Evolutionary conservation across 2,113 vertebrate genomes (phyloP), one percentile per base, ranked within the genome.

Genomic region (Rostratula benghalensis): DNA sequence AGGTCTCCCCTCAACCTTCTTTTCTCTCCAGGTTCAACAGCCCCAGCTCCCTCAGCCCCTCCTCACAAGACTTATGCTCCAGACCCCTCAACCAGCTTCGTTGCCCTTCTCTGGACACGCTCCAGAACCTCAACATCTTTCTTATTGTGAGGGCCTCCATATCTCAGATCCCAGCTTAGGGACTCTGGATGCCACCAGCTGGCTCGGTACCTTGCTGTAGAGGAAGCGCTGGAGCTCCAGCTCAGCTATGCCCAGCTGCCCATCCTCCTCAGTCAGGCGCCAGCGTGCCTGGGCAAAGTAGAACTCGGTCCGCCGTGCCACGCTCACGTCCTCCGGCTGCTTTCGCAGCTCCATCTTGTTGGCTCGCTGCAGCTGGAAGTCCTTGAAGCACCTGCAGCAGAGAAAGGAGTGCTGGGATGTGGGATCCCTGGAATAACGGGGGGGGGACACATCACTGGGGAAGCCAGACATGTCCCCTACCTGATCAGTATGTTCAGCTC

Each of bases 401-500:
- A 91, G 17, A 59, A 43, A 25, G 35, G 15, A 79, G 35, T 1
- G 6, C 16, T 28, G 75, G 30, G 61, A 63, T 9, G 23, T 6
- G 39, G 60, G 30, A 90, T 23, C 6, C n/a, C n/a, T 20, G 23
- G 23, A 45, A 13, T 5, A 74, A 63, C n/a, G 17, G 41, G 51
- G 43, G 46, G 8, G n/a, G n/a, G n/a, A n/a, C n/a, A 21, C 35
- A 28, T 1, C 0, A 1, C 14, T 59, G 15, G 39, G 13, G 31
- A 95, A 57, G 50, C 73, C 84, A 85, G 73, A 64, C 64, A 63
- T 35, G 8, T 24, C 6, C 33, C 57, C 33, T 71, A 99, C 99
- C 99, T 99, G 97, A 99, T 99, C 50, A 99, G 98, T 51, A 99
- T 99, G 97, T 99, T 99, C 74, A 99, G 98, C 95, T 99, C 99